These are phyloP conservation scores for Meloe dianella DNA, from an alignment of 2,888 invertebrate genomes.

Conservation along the genomic window DNA sequence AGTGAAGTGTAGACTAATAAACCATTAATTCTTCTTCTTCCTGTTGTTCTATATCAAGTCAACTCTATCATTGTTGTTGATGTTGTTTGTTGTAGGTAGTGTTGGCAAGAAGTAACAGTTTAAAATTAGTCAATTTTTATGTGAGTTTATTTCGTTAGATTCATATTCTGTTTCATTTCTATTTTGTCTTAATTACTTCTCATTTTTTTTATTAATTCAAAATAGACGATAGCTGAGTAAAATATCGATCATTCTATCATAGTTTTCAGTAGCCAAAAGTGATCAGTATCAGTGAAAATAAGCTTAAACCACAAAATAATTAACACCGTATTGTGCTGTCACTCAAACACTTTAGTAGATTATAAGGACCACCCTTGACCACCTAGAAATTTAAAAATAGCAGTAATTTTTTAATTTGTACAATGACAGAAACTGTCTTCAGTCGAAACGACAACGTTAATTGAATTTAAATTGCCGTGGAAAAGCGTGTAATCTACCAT, in stretches of 20 bases:
- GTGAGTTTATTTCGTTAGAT: neutral
- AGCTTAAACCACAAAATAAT: neutral
- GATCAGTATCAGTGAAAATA: neutral
- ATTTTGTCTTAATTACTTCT: neutral
- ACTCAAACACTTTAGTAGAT: neutral
- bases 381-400: neutral
- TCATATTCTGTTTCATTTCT: neutral
- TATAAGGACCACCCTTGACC: neutral
- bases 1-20: neutral
- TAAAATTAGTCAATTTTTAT: constrained; percentile 2
- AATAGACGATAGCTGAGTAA: too few species aligned
- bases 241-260: neutral
- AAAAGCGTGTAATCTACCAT: neutral
- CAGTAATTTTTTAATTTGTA: neutral
- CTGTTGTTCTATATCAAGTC: neutral
- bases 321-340: neutral
- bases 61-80: neutral
- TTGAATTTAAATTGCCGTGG: neutral
- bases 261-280: neutral
- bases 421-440: too few species aligned
- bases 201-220: neutral
- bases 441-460: neutral
- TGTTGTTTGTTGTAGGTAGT: neutral
- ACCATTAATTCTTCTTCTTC: neutral
- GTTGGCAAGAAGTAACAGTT: neutral